Conservation (phyloP, 2,888 invertebrate species). For the Chrysolina oricalcia region DNA sequence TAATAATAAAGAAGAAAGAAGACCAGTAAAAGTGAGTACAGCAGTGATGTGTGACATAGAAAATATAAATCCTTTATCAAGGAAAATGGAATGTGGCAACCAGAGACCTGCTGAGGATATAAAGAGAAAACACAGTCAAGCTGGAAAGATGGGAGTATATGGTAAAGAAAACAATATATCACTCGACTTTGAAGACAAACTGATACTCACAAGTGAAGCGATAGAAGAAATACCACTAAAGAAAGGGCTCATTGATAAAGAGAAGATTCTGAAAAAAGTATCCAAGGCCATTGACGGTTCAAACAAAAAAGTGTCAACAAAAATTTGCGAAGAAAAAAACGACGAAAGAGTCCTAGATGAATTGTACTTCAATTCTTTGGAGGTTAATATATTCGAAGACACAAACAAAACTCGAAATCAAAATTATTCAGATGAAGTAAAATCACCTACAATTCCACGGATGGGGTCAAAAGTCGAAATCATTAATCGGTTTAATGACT, state of each 20-base stretch:
- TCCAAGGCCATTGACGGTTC: background rate
- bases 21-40: background rate
- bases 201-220: constrained; percentile 3
- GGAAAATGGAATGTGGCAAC: background rate
- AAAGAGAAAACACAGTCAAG: background rate
- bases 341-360: background rate
- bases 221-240: background rate
- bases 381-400: constrained; percentile 6
- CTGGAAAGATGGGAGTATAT: background rate
- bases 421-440: no score
- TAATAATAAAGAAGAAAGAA: background rate
- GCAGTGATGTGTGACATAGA: background rate
- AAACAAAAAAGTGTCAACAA: background rate
- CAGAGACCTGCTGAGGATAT: no score
- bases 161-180: background rate
- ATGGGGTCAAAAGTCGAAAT: background rate
- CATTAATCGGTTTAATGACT: background rate
- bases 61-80: background rate
- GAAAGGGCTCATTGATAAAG: background rate
- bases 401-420: no score
- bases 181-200: constrained; percentile 10
- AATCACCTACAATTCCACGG: background rate
- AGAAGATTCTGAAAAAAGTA: background rate
- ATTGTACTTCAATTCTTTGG: background rate
- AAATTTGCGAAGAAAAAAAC: background rate